Evolutionary conservation across 2,888 invertebrate species (phyloP).

Genomic region (Acrobasis repandana): DNA sequence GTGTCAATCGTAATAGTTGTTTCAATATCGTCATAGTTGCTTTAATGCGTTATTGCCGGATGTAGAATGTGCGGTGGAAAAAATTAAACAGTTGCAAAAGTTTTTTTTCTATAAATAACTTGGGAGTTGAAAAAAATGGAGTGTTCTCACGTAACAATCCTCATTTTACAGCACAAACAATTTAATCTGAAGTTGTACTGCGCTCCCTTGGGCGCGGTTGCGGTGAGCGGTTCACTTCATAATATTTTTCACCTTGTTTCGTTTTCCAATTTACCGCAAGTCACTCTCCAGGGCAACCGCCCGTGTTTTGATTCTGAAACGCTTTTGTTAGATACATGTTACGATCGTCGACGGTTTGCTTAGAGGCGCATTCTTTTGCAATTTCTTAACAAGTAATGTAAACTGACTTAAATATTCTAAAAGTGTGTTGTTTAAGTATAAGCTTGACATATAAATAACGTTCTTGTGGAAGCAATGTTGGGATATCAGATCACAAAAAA

Average conservation of each 20-base stretch:
- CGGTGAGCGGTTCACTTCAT: slow-evolving; percentile 73
- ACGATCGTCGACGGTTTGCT: neutral
- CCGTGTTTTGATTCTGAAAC: slow-evolving; percentile 79
- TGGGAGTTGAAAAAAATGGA: neutral
- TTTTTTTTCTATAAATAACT: too few relatives aligned
- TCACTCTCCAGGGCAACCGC: slow-evolving; percentile 81
- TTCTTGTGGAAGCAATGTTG: too few relatives aligned
- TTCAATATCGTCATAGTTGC: too few relatives aligned
- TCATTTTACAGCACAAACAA: slow-evolving; percentile 17
- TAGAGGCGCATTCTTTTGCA: too few relatives aligned
- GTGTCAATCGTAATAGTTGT: too few relatives aligned
- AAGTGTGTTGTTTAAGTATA: too few relatives aligned
- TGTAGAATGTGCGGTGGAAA: too few relatives aligned
- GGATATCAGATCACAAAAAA: too few relatives aligned
- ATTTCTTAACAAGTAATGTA: neutral
- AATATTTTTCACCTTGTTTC: slow-evolving; percentile 83
- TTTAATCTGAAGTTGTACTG: slow-evolving; percentile 19
- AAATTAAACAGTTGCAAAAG: too few relatives aligned
- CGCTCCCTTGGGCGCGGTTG: slow-evolving; percentile 35
- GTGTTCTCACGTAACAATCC: neutral
- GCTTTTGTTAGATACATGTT: slow-evolving; percentile 39
- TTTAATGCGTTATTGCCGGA: too few relatives aligned
- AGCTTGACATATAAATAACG: too few relatives aligned
- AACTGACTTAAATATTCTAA: neutral
- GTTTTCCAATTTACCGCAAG: slow-evolving; percentile 83